phyloP scores from a whole-genome alignment of 2,113 vertebrate species.

The Apodemus sylvaticus region DNA sequence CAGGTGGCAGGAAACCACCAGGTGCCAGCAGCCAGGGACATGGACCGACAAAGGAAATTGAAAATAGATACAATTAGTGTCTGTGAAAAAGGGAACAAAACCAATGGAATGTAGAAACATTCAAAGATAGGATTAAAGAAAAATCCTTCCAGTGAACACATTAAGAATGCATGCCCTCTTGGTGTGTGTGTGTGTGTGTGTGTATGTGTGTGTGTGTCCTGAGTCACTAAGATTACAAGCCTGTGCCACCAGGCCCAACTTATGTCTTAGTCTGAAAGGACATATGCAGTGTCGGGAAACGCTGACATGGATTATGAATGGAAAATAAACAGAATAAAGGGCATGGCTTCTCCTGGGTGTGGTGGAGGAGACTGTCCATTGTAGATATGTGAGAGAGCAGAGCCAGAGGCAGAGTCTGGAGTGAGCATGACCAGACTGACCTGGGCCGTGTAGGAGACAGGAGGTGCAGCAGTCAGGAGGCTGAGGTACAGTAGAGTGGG shows the following conservation, averaged over 20 bases:
- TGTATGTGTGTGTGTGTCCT: not conserved
- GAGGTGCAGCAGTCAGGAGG: not conserved
- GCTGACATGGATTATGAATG: not conserved
- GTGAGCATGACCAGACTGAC: not conserved
- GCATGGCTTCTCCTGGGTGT: not conserved
- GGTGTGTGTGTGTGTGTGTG: no score
- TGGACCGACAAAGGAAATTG: slow-evolving; percentile 12
- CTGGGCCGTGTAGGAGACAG: not conserved
- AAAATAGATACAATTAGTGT: not conserved
- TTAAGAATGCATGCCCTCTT: not conserved
- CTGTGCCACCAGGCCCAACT: not conserved
- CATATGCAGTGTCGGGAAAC: not conserved
- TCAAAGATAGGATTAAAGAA: not conserved
- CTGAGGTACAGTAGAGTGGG: not conserved
- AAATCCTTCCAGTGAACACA: not conserved
- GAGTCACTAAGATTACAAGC: no score
- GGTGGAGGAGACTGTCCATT: not conserved
- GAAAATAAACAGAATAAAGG: not conserved
- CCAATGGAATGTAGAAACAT: not conserved
- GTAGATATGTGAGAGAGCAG: not conserved
- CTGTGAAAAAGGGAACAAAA: slow-evolving; percentile 12
- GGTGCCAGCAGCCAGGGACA: not conserved
- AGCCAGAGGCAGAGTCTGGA: not conserved
- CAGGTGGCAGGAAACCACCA: not conserved
- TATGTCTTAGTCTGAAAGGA: not conserved